phyloP scores from a whole-genome alignment of 1,140 invertebrate species.

The Bursaphelenchus mucronatus region DNA sequence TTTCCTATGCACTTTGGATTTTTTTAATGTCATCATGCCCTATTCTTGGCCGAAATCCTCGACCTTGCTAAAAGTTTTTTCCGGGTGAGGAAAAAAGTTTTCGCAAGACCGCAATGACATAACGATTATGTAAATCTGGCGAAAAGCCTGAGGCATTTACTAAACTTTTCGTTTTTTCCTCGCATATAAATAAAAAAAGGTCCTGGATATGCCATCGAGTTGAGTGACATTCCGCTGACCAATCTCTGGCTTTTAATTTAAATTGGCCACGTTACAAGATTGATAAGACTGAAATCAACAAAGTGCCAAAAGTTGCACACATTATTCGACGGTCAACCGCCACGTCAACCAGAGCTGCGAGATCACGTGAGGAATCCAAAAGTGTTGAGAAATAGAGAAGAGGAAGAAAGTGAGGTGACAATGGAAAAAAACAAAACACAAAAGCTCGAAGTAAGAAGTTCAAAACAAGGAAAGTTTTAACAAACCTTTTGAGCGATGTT shows the following conservation, averaged over 20 bases:
- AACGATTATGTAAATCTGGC: neutral
- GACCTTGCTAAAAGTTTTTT: neutral
- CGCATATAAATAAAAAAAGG: neutral
- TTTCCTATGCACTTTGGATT: neutral
- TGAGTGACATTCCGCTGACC: no score
- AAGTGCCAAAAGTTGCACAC: no score
- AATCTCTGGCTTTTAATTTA: no score
- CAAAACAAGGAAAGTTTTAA: neutral
- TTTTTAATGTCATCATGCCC: neutral
- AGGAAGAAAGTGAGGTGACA: no score
- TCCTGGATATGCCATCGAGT: neutral
- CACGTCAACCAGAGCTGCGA: no score
- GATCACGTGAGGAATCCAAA: no score
- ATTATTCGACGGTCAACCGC: no score
- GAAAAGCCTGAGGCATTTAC: neutral
- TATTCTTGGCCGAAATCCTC: neutral
- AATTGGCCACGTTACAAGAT: no score
- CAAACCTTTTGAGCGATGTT: constrained; percentile 4
- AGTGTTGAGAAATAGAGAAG: no score
- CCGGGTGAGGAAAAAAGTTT: neutral
- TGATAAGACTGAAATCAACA: no score
- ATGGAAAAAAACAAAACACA: neutral
- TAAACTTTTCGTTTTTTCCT: neutral
- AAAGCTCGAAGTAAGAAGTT: neutral
- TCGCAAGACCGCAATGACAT: neutral